Conservation (phyloP, 2,797 vertebrate genomes). For the Oryzias dopingdopingensis region DNA sequence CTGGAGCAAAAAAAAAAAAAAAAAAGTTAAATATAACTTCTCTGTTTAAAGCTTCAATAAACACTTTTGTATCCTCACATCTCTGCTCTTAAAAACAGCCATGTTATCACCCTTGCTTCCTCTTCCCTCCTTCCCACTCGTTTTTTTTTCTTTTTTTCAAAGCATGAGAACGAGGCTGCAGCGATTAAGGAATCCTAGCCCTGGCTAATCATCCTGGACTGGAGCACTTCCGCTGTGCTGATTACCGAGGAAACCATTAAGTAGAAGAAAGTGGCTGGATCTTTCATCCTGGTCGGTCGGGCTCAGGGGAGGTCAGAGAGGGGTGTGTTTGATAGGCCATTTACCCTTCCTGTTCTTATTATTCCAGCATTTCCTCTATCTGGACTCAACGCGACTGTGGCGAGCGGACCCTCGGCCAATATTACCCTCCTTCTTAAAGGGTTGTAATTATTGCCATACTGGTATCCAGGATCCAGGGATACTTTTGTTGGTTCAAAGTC, state of each 20-base stretch:
- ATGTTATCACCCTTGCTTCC: constrained; percentile 79
- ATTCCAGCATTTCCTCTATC: constrained; percentile 83
- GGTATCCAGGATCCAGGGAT: constrained; percentile 61
- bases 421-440: constrained; percentile 54
- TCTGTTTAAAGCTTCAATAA: constrained; percentile 21
- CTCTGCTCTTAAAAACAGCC: constrained; percentile 50
- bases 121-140: constrained; percentile 61
- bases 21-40: constrained; percentile 9
- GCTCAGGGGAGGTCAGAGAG: constrained; percentile 85
- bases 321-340: constrained; percentile 84
- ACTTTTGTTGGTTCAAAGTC: constrained; percentile 35
- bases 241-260: constrained; percentile 92
- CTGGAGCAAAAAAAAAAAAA: constrained; percentile 1
- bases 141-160: constrained; percentile 67
- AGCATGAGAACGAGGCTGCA: constrained; percentile 75
- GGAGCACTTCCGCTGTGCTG: constrained; percentile 86
- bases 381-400: constrained; percentile 70
- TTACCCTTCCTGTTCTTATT: constrained; percentile 85
- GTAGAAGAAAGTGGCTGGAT: constrained; percentile 86
- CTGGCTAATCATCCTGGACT: constrained; percentile 79
- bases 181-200: constrained; percentile 82
- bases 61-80: constrained; percentile 38
- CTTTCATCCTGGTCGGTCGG: constrained; percentile 84
- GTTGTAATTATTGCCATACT: constrained; percentile 85
- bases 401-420: constrained; percentile 51